Percentiles rank a stretch among this genome's conserved stretches.
Evolutionary conservation across 2,113 vertebrate genomes (phyloP).

Genomic region (Chlorocebus sabaeus): DNA sequence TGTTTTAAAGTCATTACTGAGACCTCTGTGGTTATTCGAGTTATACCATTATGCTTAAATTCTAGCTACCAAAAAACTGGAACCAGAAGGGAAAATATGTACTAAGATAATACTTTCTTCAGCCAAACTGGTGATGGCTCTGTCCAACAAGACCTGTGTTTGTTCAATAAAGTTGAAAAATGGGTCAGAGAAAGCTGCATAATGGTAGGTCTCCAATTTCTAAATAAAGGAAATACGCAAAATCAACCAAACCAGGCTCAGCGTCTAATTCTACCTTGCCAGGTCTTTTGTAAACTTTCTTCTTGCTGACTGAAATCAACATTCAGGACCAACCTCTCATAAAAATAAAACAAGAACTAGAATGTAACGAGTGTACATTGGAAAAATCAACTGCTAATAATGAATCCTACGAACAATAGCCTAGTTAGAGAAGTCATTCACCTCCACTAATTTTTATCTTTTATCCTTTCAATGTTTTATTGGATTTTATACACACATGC

Average conservation of each 20-base stretch:
- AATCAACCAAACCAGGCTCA: neutral
- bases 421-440: conserved; percentile 50
- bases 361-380: neutral
- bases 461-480: conserved; percentile 47
- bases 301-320: neutral
- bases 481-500: conserved; percentile 43
- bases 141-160: neutral
- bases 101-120: neutral
- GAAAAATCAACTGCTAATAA: conserved; percentile 13
- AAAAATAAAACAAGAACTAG: neutral
- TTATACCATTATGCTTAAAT: neutral
- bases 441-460: conserved; percentile 54
- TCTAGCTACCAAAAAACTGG: neutral
- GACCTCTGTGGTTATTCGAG: neutral
- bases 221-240: neutral
- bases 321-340: neutral
- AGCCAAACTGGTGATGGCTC: neutral
- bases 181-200: neutral
- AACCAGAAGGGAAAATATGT: neutral
- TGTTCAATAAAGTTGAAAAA: neutral
- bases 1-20: conserved; percentile 51
- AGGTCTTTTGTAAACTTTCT: neutral
- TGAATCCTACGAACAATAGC: neutral
- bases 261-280: neutral
- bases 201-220: neutral